Conservation (phyloP, 2,113 vertebrate species). For the Mystacornis crossleyi region DNA sequence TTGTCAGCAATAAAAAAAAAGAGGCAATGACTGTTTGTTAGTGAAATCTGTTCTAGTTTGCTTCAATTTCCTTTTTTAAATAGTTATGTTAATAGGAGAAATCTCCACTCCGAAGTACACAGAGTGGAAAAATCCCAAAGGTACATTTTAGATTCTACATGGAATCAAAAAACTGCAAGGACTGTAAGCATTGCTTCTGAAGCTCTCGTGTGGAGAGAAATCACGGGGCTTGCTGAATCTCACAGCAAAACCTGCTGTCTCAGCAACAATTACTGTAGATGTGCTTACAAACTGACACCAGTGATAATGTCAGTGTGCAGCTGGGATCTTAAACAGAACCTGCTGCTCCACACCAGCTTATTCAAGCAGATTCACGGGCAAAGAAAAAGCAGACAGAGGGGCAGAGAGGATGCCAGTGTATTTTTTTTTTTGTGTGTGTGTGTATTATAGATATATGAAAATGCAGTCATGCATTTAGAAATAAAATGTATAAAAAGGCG, state of each 20-base stretch:
- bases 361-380: not conserved
- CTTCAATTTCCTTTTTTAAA: slow-evolving; percentile 2
- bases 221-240: not conserved
- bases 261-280: slow-evolving; percentile 19
- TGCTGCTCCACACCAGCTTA: not conserved
- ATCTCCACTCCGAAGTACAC: not conserved
- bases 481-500: not conserved
- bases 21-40: not conserved
- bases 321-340: slow-evolving; percentile 17
- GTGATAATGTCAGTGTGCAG: slow-evolving; percentile 23
- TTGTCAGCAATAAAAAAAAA: not conserved
- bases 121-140: not conserved
- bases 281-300: slow-evolving; percentile 17
- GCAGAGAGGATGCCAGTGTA: not conserved
- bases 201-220: not conserved
- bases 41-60: not conserved
- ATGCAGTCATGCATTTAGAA: not conserved
- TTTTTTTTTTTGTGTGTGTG: not conserved
- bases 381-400: not conserved
- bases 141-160: not conserved
- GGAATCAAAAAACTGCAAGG: not conserved
- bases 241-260: slow-evolving; percentile 23
- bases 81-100: not conserved
- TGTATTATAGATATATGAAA: not conserved
- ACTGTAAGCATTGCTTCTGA: not conserved